Evolutionary conservation across 2,797 vertebrate genomes (phyloP), one percentile per base, ranked within the genome.

Genomic region (Falco biarmicus): DNA sequence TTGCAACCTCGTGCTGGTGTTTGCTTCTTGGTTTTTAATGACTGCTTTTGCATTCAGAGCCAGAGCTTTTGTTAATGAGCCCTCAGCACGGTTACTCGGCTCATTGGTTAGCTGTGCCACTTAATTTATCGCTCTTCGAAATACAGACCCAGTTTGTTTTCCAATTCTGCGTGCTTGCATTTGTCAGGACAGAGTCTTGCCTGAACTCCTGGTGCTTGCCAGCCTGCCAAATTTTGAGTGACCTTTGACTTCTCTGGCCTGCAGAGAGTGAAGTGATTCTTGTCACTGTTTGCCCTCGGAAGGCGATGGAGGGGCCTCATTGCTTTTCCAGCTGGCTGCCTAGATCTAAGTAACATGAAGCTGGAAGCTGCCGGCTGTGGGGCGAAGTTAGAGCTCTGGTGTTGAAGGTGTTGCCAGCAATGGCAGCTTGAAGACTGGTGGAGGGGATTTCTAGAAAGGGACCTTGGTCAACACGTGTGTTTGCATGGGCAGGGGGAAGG

Each of bases 241-340:
- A 63, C 70, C 70, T 84, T 43, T 88, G 66, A 54, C 70, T 78
- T 86, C 50, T 69, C 28, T 77, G 56, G 43, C 68, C 22, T 51
- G 56, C 20, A 31, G 74, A 71, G 68, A 56, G 11, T 39, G 50
- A 69, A 73, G 45, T 75, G 54, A 20, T 75, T 84, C 91, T 93
- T 94, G 83, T 90, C 47, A 56, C 53, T 47, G 28, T 63, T 80
- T 5, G 6, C n/a, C 32, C 59, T 20, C 18, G 32, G 26, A 43
- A 57, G n/a, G 53, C 0, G 2, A 25, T 78, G 57, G 37, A 77
- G 45, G 32, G 45, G 57, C 13, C 50, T 93, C 0, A 0, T 29
- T 1, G 3, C 9, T 6, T 69, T 92, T 88, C 11, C 18, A 82
- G 26, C 37, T 54, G 73, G 13, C 50, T 75, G 61, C 50, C 26